Evolutionary conservation across 2,113 vertebrate genomes (phyloP).

Genomic region (Campylomormyrus numenius): DNA sequence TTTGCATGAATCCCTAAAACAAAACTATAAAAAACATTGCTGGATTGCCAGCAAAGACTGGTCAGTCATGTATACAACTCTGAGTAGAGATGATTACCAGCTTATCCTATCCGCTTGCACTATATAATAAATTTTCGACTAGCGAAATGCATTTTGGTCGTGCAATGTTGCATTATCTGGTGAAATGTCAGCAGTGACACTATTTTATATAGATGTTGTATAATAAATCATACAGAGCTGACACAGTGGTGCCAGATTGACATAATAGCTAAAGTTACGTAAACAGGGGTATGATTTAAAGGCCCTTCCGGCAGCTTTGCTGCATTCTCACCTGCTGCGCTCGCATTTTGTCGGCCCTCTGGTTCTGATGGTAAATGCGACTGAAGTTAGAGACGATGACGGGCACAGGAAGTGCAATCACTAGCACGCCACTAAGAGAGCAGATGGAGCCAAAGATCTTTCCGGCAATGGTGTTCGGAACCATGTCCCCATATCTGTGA

Average conservation of each 20-base stretch:
- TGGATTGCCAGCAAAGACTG: neutral
- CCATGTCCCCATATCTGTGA: conserved; percentile 81
- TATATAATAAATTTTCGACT: neutral
- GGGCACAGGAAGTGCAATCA: conserved; percentile 80
- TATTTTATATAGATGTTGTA: neutral
- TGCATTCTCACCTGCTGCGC: conserved; percentile 70
- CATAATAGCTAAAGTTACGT: neutral
- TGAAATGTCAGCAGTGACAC: neutral
- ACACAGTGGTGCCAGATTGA: neutral
- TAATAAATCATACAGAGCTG: neutral
- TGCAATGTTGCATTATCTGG: neutral
- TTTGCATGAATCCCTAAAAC: neutral
- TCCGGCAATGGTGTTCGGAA: conserved; percentile 82
- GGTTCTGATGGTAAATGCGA: conserved; percentile 89
- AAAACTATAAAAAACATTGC: neutral
- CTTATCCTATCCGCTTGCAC: neutral
- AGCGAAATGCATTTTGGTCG: neutral
- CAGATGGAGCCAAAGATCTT: conserved; percentile 87
- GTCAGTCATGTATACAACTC: neutral
- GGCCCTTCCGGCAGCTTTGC: neutral
- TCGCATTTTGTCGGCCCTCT: conserved; percentile 78
- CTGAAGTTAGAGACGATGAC: conserved; percentile 89
- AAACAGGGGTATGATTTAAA: neutral
- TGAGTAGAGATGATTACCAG: neutral
- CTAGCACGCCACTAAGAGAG: conserved; percentile 79